Evolutionary conservation across 2,888 invertebrate genomes (phyloP).

Genomic region (Hofmannophila pseudospretella): DNA sequence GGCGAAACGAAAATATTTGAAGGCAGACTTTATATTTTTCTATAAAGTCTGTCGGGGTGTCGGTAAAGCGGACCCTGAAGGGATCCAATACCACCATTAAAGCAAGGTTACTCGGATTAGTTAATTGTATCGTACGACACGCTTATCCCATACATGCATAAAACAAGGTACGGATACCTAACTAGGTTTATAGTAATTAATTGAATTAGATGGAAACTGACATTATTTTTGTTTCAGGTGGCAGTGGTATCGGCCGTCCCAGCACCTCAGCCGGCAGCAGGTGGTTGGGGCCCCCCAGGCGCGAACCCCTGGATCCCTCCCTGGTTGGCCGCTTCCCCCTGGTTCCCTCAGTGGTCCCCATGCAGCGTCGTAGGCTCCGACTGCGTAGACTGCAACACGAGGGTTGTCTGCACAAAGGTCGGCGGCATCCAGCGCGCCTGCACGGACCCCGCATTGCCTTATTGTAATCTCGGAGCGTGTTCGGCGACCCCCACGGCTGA

Average conservation of each 20-base stretch:
- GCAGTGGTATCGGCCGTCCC: constrained; percentile 46
- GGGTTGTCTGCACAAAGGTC: constrained; percentile 55
- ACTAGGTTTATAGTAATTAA: too few relatives aligned
- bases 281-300: constrained; percentile 27
- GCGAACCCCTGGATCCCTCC: constrained; percentile 61
- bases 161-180: too few relatives aligned
- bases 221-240: constrained; percentile 31
- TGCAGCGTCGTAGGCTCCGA: constrained; percentile 51
- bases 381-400: constrained; percentile 58
- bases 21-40: too few relatives aligned
- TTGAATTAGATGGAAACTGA: too few relatives aligned
- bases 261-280: constrained; percentile 22
- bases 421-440: constrained; percentile 55
- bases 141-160: too few relatives aligned
- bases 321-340: constrained; percentile 56
- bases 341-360: constrained; percentile 58
- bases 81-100: too few relatives aligned
- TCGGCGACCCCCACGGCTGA: constrained; percentile 59
- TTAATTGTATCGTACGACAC: too few relatives aligned
- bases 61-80: too few relatives aligned
- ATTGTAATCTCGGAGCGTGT: constrained; percentile 67
- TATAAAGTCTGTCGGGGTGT: too few relatives aligned
- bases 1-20: too few relatives aligned
- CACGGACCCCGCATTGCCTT: constrained; percentile 54
- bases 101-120: too few relatives aligned